A percentile compares a stretch with the other conserved stretches of the same genome.
Evolutionary conservation across 2,113 vertebrate genomes (phyloP).

Genomic region (Coreoperca whiteheadi): DNA sequence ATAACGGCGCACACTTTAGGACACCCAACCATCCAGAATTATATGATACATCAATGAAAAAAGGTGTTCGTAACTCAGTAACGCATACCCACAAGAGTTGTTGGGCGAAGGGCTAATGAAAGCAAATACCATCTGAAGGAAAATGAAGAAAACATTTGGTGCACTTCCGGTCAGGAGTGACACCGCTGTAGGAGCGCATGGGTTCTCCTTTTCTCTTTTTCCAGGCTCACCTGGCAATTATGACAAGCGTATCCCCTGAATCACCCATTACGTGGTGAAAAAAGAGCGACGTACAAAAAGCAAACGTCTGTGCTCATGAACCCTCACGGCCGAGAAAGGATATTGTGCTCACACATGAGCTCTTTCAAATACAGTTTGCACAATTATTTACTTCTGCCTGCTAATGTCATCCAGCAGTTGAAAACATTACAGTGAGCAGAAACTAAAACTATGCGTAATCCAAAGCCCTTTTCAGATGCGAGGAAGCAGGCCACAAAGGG

Average conservation of each 20-base stretch:
- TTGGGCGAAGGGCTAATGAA: neutral
- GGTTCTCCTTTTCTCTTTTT: neutral
- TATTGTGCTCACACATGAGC: neutral
- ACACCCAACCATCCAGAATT: too few species aligned
- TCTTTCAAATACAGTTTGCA: neutral
- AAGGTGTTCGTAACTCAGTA: too few species aligned
- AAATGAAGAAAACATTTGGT: neutral
- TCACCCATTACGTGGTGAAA: neutral
- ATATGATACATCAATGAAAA: too few species aligned
- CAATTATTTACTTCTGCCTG: neutral
- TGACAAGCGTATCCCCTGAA: neutral
- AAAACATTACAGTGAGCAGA: neutral
- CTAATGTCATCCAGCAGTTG: slow-evolving; percentile 1
- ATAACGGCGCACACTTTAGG: too few species aligned
- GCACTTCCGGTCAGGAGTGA: neutral
- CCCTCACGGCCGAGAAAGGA: neutral
- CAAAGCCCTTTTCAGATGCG: slow-evolving; percentile 15
- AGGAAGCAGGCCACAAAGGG: slow-evolving; percentile 34
- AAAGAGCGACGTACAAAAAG: neutral
- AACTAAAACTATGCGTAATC: neutral
- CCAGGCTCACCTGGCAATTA: neutral
- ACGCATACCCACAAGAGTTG: neutral
- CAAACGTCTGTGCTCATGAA: neutral
- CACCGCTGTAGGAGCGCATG: neutral
- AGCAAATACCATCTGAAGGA: neutral